These are phyloP conservation scores for Columbina picui DNA, from an alignment of 2,113 vertebrate genomes.

Conservation along the genomic window DNA sequence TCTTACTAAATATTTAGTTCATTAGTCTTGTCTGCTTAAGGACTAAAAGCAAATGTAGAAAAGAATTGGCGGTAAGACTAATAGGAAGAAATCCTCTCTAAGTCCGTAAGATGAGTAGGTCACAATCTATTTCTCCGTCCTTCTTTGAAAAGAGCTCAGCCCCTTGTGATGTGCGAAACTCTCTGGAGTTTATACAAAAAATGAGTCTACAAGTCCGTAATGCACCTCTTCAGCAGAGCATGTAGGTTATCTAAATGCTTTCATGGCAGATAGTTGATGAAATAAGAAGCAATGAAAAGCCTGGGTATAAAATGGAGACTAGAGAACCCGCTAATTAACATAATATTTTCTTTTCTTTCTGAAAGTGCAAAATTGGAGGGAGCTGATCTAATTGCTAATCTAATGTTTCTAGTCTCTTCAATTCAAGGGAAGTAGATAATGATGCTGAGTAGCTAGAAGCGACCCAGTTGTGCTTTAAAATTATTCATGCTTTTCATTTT, in stretches of 20 bases:
- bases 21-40: background rate
- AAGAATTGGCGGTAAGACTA: background rate
- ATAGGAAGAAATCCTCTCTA: background rate
- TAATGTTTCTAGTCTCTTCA: constrained; percentile 8
- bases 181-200: background rate
- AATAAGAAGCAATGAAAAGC: constrained; percentile 7
- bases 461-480: background rate
- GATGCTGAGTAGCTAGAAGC: background rate
- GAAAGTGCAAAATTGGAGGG: constrained; percentile 18
- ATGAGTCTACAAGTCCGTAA: background rate
- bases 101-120: background rate
- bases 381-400: constrained; percentile 56
- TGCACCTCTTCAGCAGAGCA: background rate
- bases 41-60: constrained; percentile 1
- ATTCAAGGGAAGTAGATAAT: constrained; percentile 6
- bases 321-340: constrained; percentile 25
- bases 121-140: background rate
- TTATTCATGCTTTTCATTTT: background rate
- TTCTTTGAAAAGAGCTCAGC: constrained; percentile 2
- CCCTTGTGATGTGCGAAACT: background rate
- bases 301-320: background rate
- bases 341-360: constrained; percentile 36
- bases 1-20: background rate
- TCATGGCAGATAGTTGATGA: background rate
- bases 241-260: constrained; percentile 12